phyloP scores from a whole-genome alignment of 2,113 vertebrate genomes.

The Gymnocephalus cernua region DNA sequence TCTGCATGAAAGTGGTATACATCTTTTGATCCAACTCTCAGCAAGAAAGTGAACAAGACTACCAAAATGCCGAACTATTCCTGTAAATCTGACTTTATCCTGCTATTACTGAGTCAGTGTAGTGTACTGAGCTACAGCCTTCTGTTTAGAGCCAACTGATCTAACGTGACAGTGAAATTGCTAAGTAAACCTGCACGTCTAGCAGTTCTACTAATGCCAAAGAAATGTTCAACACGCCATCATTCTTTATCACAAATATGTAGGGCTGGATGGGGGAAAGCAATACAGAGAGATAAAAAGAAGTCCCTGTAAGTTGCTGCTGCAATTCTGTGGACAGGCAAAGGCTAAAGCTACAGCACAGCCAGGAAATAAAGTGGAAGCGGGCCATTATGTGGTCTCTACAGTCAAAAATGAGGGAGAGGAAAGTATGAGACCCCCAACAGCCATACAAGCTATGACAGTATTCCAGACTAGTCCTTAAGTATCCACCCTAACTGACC shows the following conservation, averaged over 20 bases:
- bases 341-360: slow-evolving; percentile 42
- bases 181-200: slow-evolving; percentile 11
- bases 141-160: slow-evolving; percentile 17
- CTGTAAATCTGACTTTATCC: slow-evolving; percentile 11
- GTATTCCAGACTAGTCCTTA: slow-evolving; percentile 53
- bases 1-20: background rate
- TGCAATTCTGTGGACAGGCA: slow-evolving; percentile 37
- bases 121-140: slow-evolving; percentile 16
- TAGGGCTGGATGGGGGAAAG: slow-evolving; percentile 14
- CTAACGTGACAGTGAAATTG: slow-evolving; percentile 11
- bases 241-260: slow-evolving; percentile 18
- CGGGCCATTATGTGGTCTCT: slow-evolving; percentile 21
- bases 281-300: slow-evolving; percentile 30
- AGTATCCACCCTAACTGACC: slow-evolving; percentile 34
- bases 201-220: background rate
- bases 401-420: slow-evolving; percentile 16
- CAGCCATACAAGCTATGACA: slow-evolving; percentile 39
- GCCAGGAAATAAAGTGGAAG: slow-evolving; percentile 50
- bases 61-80: background rate
- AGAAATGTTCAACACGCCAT: slow-evolving; percentile 10
- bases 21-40: background rate
- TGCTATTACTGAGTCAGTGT: slow-evolving; percentile 19
- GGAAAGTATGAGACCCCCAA: slow-evolving; percentile 22
- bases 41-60: background rate
- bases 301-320: slow-evolving; percentile 27